Evolutionary conservation across 2,113 vertebrate genomes (phyloP).

Genomic region (Neopipo cinnamomea): DNA sequence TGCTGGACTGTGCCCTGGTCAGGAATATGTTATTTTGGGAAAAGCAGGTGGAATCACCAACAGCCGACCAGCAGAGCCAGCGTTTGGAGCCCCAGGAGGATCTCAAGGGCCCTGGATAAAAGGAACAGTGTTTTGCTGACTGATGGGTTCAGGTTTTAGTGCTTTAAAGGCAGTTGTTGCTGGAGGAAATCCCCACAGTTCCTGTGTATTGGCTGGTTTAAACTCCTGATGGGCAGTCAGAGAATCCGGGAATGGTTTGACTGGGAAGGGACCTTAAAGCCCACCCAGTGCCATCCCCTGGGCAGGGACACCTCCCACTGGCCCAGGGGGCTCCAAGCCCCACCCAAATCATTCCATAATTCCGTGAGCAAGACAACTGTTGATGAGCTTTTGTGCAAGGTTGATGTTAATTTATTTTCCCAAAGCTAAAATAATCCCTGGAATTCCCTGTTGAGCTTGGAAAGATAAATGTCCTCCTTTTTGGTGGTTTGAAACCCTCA

Average conservation of each 20-base stretch:
- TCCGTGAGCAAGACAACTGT: rapidly evolving
- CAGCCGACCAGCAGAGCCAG: not conserved
- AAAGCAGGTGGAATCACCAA: not conserved
- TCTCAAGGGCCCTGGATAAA: not conserved
- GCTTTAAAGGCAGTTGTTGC: not conserved
- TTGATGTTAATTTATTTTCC: not conserved
- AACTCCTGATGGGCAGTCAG: no score
- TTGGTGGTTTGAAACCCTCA: not conserved
- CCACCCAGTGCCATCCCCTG: not conserved
- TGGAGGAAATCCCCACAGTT: rapidly evolving
- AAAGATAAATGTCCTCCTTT: not conserved
- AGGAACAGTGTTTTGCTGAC: not conserved
- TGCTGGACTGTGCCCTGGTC: not conserved
- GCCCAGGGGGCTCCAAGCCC: not conserved
- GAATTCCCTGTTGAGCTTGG: not conserved
- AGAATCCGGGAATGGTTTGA: not conserved
- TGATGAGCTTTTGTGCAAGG: not conserved
- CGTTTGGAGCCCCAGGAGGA: not conserved
- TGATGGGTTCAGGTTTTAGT: rapidly evolving
- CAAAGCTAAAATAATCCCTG: not conserved
- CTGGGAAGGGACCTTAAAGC: not conserved
- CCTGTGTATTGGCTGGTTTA: rapidly evolving
- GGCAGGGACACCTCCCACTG: not conserved
- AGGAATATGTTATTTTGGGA: not conserved
- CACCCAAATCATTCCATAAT: not conserved